A percentile compares a stretch with the other conserved stretches of the same genome.
These are phyloP conservation scores for Phataginus tricuspis DNA, from an alignment of 2,797 vertebrate species.

Conservation along the genomic window DNA sequence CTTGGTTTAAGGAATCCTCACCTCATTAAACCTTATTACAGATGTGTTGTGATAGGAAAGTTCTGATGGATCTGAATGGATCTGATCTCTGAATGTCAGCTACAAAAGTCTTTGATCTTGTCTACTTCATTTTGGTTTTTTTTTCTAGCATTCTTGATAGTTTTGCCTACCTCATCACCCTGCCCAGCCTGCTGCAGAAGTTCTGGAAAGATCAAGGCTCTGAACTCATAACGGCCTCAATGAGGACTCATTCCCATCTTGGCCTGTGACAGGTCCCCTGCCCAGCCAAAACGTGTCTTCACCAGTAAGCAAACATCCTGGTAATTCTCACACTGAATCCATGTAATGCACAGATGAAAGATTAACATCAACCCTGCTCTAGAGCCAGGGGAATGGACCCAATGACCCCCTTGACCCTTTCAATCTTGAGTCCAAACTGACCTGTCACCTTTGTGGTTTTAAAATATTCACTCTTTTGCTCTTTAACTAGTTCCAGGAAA, in stretches of 20 bases:
- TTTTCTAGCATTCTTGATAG: not conserved
- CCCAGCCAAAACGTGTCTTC: not conserved
- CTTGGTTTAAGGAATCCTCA: not conserved
- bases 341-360: not conserved
- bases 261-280: not conserved
- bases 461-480: not conserved
- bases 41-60: not conserved
- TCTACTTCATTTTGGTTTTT: not conserved
- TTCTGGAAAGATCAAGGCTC: not conserved
- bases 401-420: not conserved
- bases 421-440: not conserved
- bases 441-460: slow-evolving; percentile 7
- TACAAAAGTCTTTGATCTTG: not conserved
- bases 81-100: not conserved
- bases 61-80: not conserved
- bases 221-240: not conserved
- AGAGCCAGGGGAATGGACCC: not conserved
- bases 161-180: not conserved
- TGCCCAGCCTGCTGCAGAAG: not conserved
- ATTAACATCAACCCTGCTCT: not conserved
- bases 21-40: not conserved
- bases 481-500: not conserved
- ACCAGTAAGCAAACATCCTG: not conserved
- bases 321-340: not conserved
- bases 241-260: not conserved